phyloP scores from a whole-genome alignment of 2,797 vertebrate species.

The Sebastiscus tertius region DNA sequence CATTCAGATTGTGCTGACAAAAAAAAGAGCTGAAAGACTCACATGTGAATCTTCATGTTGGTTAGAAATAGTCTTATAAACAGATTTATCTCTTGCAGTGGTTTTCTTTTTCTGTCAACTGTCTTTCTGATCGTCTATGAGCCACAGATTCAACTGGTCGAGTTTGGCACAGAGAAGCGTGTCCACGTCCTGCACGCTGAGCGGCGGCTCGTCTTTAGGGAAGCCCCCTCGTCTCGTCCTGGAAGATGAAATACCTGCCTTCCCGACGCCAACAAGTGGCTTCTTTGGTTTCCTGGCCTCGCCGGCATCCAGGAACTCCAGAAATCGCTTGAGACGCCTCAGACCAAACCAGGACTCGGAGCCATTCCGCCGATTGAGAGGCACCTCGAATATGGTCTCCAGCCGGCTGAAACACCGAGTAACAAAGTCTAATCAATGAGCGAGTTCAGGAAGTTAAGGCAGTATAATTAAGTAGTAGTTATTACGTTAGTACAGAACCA shows the following conservation, averaged over 20 bases:
- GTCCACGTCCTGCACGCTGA: conserved; percentile 74
- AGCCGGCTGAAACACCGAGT: conserved; percentile 79
- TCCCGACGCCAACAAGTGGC: conserved; percentile 66
- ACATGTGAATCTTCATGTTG: conserved; percentile 1
- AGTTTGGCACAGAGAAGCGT: conserved; percentile 82
- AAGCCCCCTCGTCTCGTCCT: conserved; percentile 74
- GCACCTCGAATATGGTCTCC: conserved; percentile 92
- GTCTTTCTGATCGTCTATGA: conserved; percentile 66
- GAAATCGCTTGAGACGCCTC: conserved; percentile 85
- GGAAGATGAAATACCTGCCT: conserved; percentile 48
- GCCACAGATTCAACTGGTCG: conserved; percentile 77
- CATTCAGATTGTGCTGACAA: conserved; percentile 11
- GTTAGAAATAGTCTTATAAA: not conserved
- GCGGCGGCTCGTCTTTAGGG: conserved; percentile 58
- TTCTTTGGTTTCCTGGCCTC: conserved; percentile 83
- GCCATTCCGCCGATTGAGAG: conserved; percentile 85
- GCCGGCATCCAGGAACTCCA: conserved; percentile 88
- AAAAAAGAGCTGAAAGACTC: not conserved
- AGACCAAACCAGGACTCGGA: conserved; percentile 86
- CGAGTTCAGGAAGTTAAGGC: not conserved
- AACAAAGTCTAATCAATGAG: not conserved
- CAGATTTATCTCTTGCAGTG: not conserved
- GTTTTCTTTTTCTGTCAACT: conserved; percentile 19
- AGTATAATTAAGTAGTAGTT: not conserved
- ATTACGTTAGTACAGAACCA: not conserved